Base-by-base conservation (phyloP, 2,888 invertebrate species). In the Laspeyria flexula region DNA sequence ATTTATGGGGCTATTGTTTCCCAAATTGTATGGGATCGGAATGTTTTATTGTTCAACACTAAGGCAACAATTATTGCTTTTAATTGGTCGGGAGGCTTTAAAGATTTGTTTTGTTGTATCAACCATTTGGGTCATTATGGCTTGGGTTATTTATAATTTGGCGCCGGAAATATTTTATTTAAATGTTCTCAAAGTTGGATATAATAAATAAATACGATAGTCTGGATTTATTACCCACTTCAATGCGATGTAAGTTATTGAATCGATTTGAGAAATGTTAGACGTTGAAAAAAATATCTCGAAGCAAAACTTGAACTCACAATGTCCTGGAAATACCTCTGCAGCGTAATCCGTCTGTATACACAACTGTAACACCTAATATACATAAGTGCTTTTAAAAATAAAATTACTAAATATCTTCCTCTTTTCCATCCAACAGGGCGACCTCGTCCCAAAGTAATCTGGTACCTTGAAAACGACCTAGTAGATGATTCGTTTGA, bases 401-500 rank as follows among this genome's bases (percentile, higher is more conserved):
- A n/a, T n/a, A n/a, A n/a, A n/a, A n/a, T n/a, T n/a, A n/a, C n/a
- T n/a, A n/a, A n/a, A n/a, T n/a, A n/a, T n/a, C n/a, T n/a, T n/a
- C n/a, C n/a, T 25, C n/a, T 3, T 31, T 25, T 34, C 42, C 11
- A 3, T 46, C 21, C 9, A 73, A 23, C 86, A 96, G 96, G 96
- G 62, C 94, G 94, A 63, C 97, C 97, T 33, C 91, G 95, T 60
- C 97, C 97, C 4, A 93, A 94, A 63, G 95, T 97, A 57, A 96
- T 95, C 63, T 97, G 97, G 97, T 97, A 95, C 87, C 93, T 97
- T 71, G 97, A 97, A 81, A 97, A 97, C 84, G 94, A 94, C 21
- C 95, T 97, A 74, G 96, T 97, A 79, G 97, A 97, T 85, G 96
- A 97, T 79, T 96, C 96, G 18, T 97, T 93, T 86, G 96, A 96